phyloP scores from a whole-genome alignment of 2,888 invertebrate genomes.

The Glaucopsyche alexis region DNA sequence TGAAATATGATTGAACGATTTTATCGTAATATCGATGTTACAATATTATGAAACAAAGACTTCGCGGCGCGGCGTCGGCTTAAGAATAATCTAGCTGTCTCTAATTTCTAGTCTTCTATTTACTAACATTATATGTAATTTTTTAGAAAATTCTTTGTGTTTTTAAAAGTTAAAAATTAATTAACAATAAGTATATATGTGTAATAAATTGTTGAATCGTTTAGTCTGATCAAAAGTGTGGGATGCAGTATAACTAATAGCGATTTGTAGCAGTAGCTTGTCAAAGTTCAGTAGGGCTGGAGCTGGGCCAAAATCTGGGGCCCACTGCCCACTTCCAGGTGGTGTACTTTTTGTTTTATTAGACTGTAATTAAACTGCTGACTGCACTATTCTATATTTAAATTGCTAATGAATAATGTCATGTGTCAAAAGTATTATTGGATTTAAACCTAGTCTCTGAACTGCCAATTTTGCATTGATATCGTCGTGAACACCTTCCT shows the following conservation, averaged over 20 bases:
- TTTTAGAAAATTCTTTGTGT: neutral
- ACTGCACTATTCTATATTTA: slow-evolving; percentile 27
- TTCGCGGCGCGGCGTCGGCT: neutral
- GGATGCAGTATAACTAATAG: slow-evolving; percentile 36
- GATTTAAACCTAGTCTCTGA: neutral
- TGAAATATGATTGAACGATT: neutral
- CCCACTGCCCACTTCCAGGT: slow-evolving; percentile 72
- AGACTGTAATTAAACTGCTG: neutral
- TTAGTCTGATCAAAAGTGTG: neutral
- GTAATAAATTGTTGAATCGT: slow-evolving; percentile 4
- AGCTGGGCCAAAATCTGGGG: slow-evolving; percentile 60
- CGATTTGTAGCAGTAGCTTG: slow-evolving; percentile 62
- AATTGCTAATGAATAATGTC: slow-evolving; percentile 33
- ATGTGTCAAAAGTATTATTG: neutral
- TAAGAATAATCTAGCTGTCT: neutral
- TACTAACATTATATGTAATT: neutral
- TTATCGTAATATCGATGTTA: neutral
- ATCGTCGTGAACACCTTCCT: neutral
- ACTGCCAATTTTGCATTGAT: neutral
- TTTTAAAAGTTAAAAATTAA: slow-evolving; percentile 1
- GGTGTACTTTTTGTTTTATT: slow-evolving; percentile 43
- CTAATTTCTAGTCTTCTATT: neutral
- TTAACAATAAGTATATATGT: neutral
- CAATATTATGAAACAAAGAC: neutral
- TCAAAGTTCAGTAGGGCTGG: slow-evolving; percentile 79